phyloP scores from a whole-genome alignment of 2,113 vertebrate species.

The Tretioscincus oriximinensis region DNA sequence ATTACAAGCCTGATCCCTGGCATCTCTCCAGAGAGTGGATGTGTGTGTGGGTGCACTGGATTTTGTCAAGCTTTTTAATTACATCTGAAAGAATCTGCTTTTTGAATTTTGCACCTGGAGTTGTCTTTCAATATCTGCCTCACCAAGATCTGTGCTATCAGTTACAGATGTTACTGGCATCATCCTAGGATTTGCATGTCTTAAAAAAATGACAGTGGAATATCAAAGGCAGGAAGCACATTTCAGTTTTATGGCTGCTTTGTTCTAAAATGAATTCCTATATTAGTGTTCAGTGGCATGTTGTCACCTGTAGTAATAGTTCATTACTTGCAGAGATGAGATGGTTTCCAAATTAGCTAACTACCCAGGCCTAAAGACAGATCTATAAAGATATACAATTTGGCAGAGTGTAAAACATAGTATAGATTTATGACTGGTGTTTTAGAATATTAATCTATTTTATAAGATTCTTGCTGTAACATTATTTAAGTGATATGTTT shows the following conservation, averaged over 20 bases:
- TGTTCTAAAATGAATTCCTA: not conserved
- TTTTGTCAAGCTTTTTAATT: not conserved
- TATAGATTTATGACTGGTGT: no score
- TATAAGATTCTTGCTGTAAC: no score
- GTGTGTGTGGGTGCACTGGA: not conserved
- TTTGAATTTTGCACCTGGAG: not conserved
- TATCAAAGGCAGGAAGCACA: not conserved
- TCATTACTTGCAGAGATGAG: not conserved
- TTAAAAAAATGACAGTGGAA: not conserved
- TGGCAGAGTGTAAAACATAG: no score
- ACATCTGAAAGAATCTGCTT: not conserved
- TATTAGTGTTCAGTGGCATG: fast-evolving
- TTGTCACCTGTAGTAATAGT: not conserved
- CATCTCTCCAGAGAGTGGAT: no score
- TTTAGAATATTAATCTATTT: no score
- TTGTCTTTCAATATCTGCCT: not conserved
- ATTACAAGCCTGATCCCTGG: no score
- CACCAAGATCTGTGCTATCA: not conserved
- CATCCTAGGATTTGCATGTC: not conserved
- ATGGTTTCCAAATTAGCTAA: no score
- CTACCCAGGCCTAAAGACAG: no score
- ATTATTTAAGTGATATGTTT: no score
- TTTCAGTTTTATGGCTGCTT: not conserved
- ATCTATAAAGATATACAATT: no score
- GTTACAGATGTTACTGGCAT: not conserved